phyloP scores from a whole-genome alignment of 1,140 invertebrate species.

The Atta texana region DNA sequence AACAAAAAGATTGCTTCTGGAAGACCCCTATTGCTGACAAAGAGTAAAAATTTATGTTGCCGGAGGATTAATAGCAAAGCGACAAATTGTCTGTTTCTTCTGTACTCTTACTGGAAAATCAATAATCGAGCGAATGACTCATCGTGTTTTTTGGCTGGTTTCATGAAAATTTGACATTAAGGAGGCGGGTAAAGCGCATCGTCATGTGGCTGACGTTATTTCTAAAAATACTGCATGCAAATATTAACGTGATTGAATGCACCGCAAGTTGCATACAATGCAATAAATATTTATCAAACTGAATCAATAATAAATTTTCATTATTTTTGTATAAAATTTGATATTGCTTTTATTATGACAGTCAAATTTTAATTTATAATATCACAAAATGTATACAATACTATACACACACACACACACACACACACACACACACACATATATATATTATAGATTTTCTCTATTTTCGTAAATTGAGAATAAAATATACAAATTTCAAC shows the following conservation, averaged over 20 bases:
- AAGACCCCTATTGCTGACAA: too few relatives aligned
- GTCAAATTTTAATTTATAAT: not conserved
- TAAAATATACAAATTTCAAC: not conserved
- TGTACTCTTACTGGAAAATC: not conserved
- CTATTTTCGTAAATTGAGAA: not conserved
- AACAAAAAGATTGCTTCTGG: too few relatives aligned
- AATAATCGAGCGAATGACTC: not conserved
- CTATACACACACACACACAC: too few relatives aligned
- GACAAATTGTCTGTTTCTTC: not conserved
- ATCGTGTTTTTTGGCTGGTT: not conserved
- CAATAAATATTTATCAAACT: not conserved
- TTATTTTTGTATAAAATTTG: not conserved
- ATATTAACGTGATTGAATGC: not conserved
- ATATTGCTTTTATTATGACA: not conserved
- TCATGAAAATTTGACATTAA: constrained; percentile 5
- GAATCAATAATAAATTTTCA: not conserved
- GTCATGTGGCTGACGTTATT: not conserved
- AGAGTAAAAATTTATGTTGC: too few relatives aligned
- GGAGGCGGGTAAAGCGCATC: not conserved
- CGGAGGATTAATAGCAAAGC: too few relatives aligned
- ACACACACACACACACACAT: too few relatives aligned
- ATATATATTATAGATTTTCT: too few relatives aligned
- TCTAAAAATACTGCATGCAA: constrained; percentile 31
- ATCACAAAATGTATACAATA: too few relatives aligned
- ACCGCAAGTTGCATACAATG: not conserved